Evolutionary conservation across 1,140 invertebrate species (phyloP).

Genomic region (Laodelphax striatellus): DNA sequence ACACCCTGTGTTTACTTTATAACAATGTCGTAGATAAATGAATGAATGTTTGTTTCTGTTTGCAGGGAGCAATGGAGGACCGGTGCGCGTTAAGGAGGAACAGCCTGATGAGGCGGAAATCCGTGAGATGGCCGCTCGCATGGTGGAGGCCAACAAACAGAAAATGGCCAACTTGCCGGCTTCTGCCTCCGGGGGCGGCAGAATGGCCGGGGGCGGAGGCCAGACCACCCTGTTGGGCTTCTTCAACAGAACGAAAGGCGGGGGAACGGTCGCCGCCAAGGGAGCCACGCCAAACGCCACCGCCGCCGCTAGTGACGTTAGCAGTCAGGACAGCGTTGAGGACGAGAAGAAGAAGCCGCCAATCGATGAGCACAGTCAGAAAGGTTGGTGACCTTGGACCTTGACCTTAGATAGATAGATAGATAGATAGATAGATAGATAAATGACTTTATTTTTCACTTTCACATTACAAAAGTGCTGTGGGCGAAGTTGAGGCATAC

Average conservation of each 20-base stretch:
- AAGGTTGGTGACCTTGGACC: slow-evolving; percentile 27
- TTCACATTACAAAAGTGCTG: too few relatives aligned
- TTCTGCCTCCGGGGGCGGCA: not conserved
- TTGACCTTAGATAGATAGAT: too few relatives aligned
- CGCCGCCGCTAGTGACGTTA: too few relatives aligned
- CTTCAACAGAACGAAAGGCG: slow-evolving; percentile 26
- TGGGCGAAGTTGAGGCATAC: too few relatives aligned
- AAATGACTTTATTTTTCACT: too few relatives aligned
- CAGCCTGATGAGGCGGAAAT: slow-evolving; percentile 73
- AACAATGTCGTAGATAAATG: too few relatives aligned
- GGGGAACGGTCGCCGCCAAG: not conserved
- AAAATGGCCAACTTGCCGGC: slow-evolving; percentile 43
- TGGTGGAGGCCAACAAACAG: slow-evolving; percentile 72
- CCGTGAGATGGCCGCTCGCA: slow-evolving; percentile 67
- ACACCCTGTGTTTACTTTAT: too few relatives aligned
- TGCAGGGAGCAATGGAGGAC: not conserved
- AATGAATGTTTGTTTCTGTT: too few relatives aligned
- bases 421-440: too few relatives aligned
- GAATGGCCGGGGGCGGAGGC: slow-evolving; percentile 25
- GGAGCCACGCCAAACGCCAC: not conserved
- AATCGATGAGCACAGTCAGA: slow-evolving; percentile 59
- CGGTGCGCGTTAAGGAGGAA: slow-evolving; percentile 49
- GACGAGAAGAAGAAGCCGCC: slow-evolving; percentile 16
- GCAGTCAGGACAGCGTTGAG: too few relatives aligned
- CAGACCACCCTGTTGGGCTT: slow-evolving; percentile 45